Percentiles rank a stretch among this genome's conserved stretches.
These are phyloP conservation scores for Nesospiza acunhae DNA, from an alignment of 2,113 vertebrate genomes.

Conservation along the genomic window DNA sequence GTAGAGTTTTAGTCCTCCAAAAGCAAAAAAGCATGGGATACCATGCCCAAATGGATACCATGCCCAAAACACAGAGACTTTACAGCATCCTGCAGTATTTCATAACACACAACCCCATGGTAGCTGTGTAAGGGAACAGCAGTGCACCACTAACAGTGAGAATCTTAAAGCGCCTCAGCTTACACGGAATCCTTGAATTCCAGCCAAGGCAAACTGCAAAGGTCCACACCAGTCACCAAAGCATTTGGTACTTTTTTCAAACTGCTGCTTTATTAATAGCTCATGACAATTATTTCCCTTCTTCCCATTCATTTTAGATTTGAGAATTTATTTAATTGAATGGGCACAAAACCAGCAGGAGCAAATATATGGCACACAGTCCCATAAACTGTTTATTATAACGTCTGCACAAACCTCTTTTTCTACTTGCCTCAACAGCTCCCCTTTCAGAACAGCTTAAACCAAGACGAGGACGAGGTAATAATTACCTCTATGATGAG, in stretches of 20 bases:
- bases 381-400: background rate
- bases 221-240: background rate
- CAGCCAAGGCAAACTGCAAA: background rate
- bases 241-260: background rate
- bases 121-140: background rate
- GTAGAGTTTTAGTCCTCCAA: background rate
- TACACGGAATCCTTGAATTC: background rate
- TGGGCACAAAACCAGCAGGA: background rate
- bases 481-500: fast-evolving
- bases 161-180: background rate
- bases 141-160: no score
- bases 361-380: fast-evolving
- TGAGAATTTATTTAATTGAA: background rate
- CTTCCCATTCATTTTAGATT: background rate
- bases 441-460: background rate
- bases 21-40: background rate
- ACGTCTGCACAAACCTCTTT: background rate
- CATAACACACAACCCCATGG: fast-evolving
- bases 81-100: background rate
- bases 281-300: background rate
- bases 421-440: background rate
- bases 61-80: background rate
- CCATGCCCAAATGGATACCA: background rate
- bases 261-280: background rate
- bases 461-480: background rate